These are phyloP conservation scores for Apeltes quadracus DNA, from an alignment of 2,113 vertebrate genomes.

Conservation along the genomic window DNA sequence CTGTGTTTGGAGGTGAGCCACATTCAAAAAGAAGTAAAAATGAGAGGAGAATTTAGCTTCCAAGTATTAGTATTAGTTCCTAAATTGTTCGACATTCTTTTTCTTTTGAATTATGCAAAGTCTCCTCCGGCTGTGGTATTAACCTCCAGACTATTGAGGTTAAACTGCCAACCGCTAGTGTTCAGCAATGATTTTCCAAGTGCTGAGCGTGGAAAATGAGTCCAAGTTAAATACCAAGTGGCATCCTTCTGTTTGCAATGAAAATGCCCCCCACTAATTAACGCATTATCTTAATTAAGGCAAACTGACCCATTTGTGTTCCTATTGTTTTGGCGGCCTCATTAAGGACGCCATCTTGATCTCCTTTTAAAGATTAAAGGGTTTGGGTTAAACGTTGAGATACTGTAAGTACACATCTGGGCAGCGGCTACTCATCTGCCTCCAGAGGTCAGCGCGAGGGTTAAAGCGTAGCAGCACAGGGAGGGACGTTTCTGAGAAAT, in stretches of 20 bases:
- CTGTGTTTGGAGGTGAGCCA: conserved; percentile 5
- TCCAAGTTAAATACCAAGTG: conserved; percentile 35
- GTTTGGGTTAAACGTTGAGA: too few species aligned
- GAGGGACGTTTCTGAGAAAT: conserved; percentile 52
- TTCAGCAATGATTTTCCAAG: conserved; percentile 2
- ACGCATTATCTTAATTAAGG: conserved; percentile 47
- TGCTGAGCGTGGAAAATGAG: not conserved
- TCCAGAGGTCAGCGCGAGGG: conserved; percentile 34
- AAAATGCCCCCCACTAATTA: conserved; percentile 36
- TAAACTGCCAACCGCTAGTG: conserved; percentile 27
- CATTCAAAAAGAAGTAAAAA: not conserved
- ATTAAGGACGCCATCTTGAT: conserved; percentile 58
- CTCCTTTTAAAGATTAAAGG: too few species aligned
- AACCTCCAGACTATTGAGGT: conserved; percentile 53
- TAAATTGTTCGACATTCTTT: conserved; percentile 31
- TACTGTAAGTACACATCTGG: conserved; percentile 69
- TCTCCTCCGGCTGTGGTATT: conserved; percentile 24
- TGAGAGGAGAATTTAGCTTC: conserved; percentile 1
- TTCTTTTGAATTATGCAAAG: conserved; percentile 52
- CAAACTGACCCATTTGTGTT: conserved; percentile 61
- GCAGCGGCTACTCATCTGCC: conserved; percentile 52
- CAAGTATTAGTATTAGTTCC: too few species aligned
- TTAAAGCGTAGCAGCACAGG: conserved; percentile 33
- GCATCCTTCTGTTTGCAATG: conserved; percentile 18
- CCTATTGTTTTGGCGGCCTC: conserved; percentile 36